Conservation (phyloP, 2,797 vertebrate genomes). For the Myotis pilosus region DNA sequence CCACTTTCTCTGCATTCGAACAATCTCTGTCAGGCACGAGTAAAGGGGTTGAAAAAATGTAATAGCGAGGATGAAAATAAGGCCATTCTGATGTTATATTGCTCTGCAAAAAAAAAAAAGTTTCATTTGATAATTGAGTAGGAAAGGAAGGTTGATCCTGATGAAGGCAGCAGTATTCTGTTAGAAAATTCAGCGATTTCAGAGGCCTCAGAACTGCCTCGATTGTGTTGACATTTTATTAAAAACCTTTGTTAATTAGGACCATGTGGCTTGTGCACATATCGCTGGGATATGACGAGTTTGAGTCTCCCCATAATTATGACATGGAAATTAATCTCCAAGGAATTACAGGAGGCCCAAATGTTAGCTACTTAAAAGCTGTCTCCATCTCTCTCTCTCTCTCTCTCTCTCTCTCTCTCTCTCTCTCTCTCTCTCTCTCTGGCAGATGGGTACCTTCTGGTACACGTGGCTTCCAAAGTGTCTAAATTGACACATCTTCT, state of each 20-base stretch:
- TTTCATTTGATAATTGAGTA: background rate
- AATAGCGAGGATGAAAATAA: slow-evolving; percentile 15
- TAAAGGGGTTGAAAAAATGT: background rate
- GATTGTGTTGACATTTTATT: background rate
- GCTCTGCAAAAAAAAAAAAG: background rate
- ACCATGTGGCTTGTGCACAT: background rate
- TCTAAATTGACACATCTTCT: slow-evolving; percentile 33
- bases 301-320: background rate
- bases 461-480: background rate
- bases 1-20: background rate
- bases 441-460: slow-evolving; percentile 11
- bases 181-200: slow-evolving; percentile 9
- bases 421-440: background rate
- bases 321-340: background rate
- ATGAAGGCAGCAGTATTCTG: background rate
- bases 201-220: background rate
- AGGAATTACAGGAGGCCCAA: background rate
- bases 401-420: background rate
- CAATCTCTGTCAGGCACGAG: background rate
- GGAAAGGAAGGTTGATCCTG: background rate
- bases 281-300: background rate
- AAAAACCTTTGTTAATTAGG: slow-evolving; percentile 26
- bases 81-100: background rate
- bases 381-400: background rate
- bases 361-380: background rate